These are phyloP conservation scores for Gavialis gangeticus DNA, from an alignment of 2,113 vertebrate species.

Conservation along the genomic window DNA sequence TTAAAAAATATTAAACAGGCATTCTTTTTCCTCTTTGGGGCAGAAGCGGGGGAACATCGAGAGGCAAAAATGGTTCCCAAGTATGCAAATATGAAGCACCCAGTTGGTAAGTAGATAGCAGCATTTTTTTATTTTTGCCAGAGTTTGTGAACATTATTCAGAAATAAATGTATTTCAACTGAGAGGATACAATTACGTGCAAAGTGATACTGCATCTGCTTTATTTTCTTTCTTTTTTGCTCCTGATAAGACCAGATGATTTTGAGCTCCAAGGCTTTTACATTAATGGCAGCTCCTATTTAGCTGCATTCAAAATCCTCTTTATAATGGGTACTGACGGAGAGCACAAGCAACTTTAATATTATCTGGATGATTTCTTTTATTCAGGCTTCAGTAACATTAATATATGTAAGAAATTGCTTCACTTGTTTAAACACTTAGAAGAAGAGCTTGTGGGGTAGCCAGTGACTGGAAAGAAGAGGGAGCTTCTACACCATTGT, in stretches of 20 bases:
- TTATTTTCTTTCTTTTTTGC: background rate
- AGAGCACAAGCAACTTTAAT: background rate
- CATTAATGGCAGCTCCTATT: slow-evolving; percentile 23
- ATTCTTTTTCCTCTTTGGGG: background rate
- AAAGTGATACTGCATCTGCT: slow-evolving; percentile 13
- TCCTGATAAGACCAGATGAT: slow-evolving; percentile 11
- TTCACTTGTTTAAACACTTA: background rate
- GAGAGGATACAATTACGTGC: background rate
- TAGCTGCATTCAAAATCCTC: slow-evolving; percentile 29
- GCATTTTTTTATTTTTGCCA: background rate
- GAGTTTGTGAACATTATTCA: slow-evolving; percentile 16
- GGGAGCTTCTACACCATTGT: background rate
- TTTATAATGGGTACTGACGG: background rate
- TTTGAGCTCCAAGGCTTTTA: slow-evolving; percentile 30
- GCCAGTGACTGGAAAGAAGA: background rate
- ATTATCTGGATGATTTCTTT: background rate
- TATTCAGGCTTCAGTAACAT: background rate
- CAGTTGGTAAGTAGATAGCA: background rate
- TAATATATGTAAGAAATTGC: background rate
- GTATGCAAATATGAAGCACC: slow-evolving; percentile 19
- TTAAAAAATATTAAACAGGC: background rate
- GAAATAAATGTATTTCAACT: slow-evolving; percentile 45
- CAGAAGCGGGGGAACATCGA: background rate
- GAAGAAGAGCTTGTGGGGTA: background rate
- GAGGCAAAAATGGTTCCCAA: slow-evolving; percentile 1